phyloP scores from a whole-genome alignment of 2,797 vertebrate genomes.

The Macropus fuliginosus region DNA sequence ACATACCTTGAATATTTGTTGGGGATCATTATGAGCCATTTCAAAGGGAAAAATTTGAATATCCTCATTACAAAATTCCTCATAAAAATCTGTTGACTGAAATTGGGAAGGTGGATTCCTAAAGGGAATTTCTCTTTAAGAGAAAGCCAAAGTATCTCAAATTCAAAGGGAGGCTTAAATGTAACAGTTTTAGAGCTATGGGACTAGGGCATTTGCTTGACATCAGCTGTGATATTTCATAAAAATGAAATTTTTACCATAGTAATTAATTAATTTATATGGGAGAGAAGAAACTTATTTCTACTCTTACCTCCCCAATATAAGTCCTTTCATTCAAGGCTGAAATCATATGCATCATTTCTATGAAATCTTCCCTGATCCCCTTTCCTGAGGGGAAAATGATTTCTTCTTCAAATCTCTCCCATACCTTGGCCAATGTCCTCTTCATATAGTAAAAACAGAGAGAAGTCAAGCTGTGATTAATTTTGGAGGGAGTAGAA shows the following conservation, averaged over 20 bases:
- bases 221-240: background rate
- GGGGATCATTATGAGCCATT: background rate
- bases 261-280: background rate
- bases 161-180: background rate
- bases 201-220: background rate
- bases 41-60: constrained; percentile 28
- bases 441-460: background rate
- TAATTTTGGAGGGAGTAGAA: background rate
- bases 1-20: background rate
- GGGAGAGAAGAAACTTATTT: background rate
- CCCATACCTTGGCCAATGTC: background rate
- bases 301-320: background rate
- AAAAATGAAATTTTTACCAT: background rate
- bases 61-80: background rate
- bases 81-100: background rate
- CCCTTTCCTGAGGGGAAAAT: background rate
- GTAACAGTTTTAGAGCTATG: background rate
- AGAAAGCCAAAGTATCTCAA: background rate
- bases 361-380: background rate
- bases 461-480: background rate
- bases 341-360: background rate
- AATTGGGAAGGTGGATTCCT: background rate
- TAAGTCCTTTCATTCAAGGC: background rate
- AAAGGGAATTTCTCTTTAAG: constrained; percentile 17
- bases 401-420: background rate